phyloP scores from a whole-genome alignment of 2,113 vertebrate species.

The Formicarius rufipectus region DNA sequence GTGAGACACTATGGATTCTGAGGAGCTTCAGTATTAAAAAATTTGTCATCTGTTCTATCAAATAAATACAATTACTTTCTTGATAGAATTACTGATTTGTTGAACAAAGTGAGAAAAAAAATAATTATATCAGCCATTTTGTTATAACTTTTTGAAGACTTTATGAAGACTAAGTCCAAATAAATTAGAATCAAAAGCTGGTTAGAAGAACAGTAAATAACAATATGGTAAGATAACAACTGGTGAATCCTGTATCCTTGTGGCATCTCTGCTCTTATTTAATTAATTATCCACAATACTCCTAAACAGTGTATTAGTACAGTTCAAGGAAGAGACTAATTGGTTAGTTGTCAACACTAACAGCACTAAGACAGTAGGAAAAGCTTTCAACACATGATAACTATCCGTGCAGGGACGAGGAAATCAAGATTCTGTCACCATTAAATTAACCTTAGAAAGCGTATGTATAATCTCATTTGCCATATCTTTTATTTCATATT shows the following conservation, averaged over 20 bases:
- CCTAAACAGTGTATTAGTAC: neutral
- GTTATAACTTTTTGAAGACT: neutral
- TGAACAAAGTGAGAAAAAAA: neutral
- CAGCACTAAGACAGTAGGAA: neutral
- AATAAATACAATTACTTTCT: neutral
- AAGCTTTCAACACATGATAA: neutral
- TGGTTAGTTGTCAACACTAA: constrained; percentile 30
- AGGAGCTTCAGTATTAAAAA: neutral
- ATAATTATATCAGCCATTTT: neutral
- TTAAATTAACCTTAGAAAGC: neutral
- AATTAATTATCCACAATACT: neutral
- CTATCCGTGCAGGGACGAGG: neutral
- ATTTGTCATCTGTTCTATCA: constrained; percentile 1
- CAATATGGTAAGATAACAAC: neutral
- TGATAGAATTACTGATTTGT: neutral
- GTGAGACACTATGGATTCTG: neutral
- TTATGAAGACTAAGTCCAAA: neutral
- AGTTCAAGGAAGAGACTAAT: neutral
- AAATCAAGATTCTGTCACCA: constrained; percentile 11
- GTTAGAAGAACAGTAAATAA: neutral
- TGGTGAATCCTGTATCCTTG: neutral
- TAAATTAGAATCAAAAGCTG: neutral
- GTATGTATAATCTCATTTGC: neutral
- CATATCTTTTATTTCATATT: neutral
- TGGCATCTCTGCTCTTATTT: neutral